Evolutionary conservation across 1,140 invertebrate genomes (phyloP).

Genomic region (Sycobia sp.): DNA sequence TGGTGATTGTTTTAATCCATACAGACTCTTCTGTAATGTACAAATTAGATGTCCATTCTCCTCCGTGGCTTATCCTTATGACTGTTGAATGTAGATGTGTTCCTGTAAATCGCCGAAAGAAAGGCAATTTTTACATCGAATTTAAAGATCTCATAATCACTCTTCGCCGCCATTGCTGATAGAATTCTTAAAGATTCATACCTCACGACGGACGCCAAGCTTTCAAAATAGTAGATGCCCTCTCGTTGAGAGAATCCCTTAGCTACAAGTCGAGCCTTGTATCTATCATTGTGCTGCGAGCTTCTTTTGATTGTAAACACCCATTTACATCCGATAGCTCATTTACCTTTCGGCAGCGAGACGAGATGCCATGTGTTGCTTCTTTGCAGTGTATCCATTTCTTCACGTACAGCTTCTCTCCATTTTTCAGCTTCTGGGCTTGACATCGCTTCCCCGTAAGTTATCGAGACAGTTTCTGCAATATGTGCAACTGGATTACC

Average conservation of each 20-base stretch:
- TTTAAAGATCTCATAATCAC: no score
- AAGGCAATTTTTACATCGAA: no score
- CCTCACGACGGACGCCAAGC: neutral
- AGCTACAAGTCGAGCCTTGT: neutral
- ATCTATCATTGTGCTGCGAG: neutral
- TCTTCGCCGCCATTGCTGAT: no score
- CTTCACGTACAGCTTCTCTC: no score
- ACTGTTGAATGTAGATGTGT: no score
- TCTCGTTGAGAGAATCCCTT: neutral
- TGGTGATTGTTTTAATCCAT: no score
- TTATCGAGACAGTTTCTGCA: neutral
- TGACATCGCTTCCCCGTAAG: neutral
- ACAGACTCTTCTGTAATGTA: no score
- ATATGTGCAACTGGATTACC: no score
- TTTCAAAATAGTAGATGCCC: neutral
- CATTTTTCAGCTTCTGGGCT: neutral
- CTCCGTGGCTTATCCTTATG: no score
- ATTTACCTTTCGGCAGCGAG: neutral
- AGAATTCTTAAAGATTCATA: no score
- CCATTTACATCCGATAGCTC: neutral
- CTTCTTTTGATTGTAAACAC: neutral
- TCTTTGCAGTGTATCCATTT: neutral
- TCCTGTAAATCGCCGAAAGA: no score
- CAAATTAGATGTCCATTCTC: no score
- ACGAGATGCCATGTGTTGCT: neutral